Evolutionary conservation across 1,140 invertebrate genomes (phyloP), one percentile per base, ranked within the genome.

Genomic region (Brachystomella parvula): DNA sequence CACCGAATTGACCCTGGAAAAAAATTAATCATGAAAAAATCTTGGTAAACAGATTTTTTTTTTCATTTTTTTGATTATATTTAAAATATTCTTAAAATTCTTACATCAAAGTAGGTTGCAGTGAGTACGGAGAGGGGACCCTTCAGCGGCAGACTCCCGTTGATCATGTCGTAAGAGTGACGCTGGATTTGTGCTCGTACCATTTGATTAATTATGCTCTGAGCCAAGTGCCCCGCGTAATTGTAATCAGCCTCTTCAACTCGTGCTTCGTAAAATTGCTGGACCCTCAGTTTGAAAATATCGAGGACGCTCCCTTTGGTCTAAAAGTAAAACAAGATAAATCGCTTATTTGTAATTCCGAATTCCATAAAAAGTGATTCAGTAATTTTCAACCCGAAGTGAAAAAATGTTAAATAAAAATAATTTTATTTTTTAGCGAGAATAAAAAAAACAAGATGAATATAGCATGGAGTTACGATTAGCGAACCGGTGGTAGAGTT

Each of bases 171-270:
- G 56, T 73, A 73, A 29, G 72, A 73, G 53, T 73, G 72, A 28
- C 72, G 61, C 29, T 73, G 72, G 47, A 73, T 71, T 61, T 73
- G 72, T 19, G 72, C 72, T 44, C 72, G 64, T 49, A 68, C 71
- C 72, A 73, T 73, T 71, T 73, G 72, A 56, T 73, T 73, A 30
- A 73, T 73, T 29, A 73, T 73, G 31, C 67, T 69, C 47, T 71
- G 69, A 0, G 72, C 72, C 28, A 73, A 64, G 59, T 73, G 72
- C 15, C 72, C 72, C n/a, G 72, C 72, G 64, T 69, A 73, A 66
- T 87, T 87, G 74, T 90, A 92, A 65, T 87, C 87, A 0, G 89
- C 84, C 77, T 92, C 89, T 73, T 90, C 87, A 0, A 91, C 89
- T 64, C 89, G 84, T 0, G 88, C 89, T 65, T 89, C 87, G 73